A percentile compares a stretch with the other conserved stretches of the same genome.
Evolutionary conservation across 2,797 vertebrate species (phyloP).

Genomic region (Enteromius trimaculatus): DNA sequence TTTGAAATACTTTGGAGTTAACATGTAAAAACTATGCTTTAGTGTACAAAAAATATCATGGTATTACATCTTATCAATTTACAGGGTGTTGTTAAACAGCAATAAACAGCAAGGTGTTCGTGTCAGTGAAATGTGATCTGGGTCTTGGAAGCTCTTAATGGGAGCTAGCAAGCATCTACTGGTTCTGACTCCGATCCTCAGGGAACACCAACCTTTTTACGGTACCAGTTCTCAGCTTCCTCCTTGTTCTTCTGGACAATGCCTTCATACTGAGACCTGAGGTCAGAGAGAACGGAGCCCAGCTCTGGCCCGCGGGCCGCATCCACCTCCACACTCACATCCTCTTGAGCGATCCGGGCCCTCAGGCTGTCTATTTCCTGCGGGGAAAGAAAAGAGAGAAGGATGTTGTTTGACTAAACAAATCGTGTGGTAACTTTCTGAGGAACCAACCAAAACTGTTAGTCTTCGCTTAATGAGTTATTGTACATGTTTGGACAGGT

Average conservation of each 20-base stretch:
- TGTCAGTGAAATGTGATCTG: conserved; percentile 1
- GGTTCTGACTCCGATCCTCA: conserved; percentile 5
- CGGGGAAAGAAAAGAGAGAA: neutral
- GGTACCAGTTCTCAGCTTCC: conserved; percentile 80
- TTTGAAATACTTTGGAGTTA: too few species aligned
- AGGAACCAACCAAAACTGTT: neutral
- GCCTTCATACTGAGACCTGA: conserved; percentile 82
- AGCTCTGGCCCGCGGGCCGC: conserved; percentile 79
- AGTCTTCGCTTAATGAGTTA: neutral
- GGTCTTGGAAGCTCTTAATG: neutral
- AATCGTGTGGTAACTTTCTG: neutral
- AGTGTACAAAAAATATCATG: neutral
- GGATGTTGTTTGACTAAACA: conserved; percentile 4
- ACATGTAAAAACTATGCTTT: neutral
- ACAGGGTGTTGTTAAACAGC: neutral
- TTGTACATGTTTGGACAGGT: conserved; percentile 37
- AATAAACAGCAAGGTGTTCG: neutral
- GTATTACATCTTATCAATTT: neutral
- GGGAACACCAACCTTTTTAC: conserved; percentile 75
- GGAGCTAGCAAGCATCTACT: neutral
- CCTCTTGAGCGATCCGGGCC: conserved; percentile 77
- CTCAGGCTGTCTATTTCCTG: conserved; percentile 81
- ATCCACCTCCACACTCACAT: conserved; percentile 83
- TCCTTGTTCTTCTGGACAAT: conserved; percentile 84
- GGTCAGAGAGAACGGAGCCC: conserved; percentile 74